Evolutionary conservation across 2,888 invertebrate genomes (phyloP).

Genomic region (Physocephala rufipes): DNA sequence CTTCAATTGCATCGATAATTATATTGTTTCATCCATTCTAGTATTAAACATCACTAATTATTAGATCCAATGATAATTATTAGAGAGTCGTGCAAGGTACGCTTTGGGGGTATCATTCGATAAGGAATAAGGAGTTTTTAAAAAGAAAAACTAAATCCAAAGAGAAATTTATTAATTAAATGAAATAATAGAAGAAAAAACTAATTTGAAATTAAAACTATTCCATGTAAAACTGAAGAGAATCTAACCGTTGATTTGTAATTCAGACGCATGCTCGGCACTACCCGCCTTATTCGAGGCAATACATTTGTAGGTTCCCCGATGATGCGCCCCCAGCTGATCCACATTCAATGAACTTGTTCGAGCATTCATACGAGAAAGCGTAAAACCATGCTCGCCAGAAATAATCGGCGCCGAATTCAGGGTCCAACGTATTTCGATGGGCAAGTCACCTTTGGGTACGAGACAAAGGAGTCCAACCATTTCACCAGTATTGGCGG

Average conservation of each 20-base stretch:
- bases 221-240: neutral
- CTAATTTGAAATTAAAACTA: conserved; percentile 54
- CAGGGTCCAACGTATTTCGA: conserved; percentile 76
- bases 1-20: conserved; percentile 75
- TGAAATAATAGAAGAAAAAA: conserved; percentile 21
- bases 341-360: conserved; percentile 69
- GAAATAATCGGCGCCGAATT: conserved; percentile 69
- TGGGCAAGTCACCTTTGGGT: conserved; percentile 76
- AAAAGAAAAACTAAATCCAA: conserved; percentile 20
- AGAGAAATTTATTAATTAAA: conserved; percentile 17
- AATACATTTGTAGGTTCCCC: conserved; percentile 80
- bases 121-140: neutral
- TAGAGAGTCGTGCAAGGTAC: no score
- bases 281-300: conserved; percentile 78
- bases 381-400: conserved; percentile 65
- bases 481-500: conserved; percentile 76
- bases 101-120: no score
- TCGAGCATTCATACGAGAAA: conserved; percentile 61
- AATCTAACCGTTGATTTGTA: conserved; percentile 76
- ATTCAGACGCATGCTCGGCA: conserved; percentile 74
- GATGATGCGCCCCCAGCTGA: conserved; percentile 75
- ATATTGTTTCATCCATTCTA: no score
- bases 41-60: no score
- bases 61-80: no score
- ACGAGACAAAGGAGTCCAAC: conserved; percentile 76